phyloP scores from a whole-genome alignment of 2,888 invertebrate genomes.

The Steromphala cineraria region DNA sequence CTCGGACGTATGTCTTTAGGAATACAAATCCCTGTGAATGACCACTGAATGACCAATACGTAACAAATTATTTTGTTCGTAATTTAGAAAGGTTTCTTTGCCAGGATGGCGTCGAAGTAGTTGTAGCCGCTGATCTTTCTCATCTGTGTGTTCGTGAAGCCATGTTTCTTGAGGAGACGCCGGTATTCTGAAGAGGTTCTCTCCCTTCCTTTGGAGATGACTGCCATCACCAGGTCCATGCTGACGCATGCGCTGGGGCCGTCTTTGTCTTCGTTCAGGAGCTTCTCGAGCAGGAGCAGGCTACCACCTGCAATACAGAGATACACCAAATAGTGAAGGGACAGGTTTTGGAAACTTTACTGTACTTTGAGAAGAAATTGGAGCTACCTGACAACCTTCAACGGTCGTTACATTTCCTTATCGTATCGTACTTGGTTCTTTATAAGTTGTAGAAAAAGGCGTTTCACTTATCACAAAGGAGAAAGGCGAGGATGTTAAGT shows the following conservation, averaged over 20 bases:
- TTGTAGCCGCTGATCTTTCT: slow-evolving; percentile 44
- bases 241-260: slow-evolving; percentile 51
- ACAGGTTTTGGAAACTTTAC: too few species aligned
- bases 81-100: slow-evolving; percentile 50
- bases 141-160: slow-evolving; percentile 49
- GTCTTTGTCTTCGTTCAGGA: slow-evolving; percentile 52
- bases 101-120: slow-evolving; percentile 54
- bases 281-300: slow-evolving; percentile 58
- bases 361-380: too few species aligned
- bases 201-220: slow-evolving; percentile 55
- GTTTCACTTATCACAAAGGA: too few species aligned
- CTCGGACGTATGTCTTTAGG: too few species aligned
- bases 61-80: too few species aligned
- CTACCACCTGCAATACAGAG: slow-evolving; percentile 51
- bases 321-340: background rate
- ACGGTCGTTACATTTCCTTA: too few species aligned
- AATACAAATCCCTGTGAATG: too few species aligned
- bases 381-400: too few species aligned
- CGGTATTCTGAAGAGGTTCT: slow-evolving; percentile 54
- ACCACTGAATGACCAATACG: too few species aligned
- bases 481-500: too few species aligned
- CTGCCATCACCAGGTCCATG: slow-evolving; percentile 55
- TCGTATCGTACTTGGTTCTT: too few species aligned
- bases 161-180: slow-evolving; percentile 51
- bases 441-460: too few species aligned